These are phyloP conservation scores for Odontophorus gujanensis DNA, from an alignment of 2,113 vertebrate genomes.

Conservation along the genomic window DNA sequence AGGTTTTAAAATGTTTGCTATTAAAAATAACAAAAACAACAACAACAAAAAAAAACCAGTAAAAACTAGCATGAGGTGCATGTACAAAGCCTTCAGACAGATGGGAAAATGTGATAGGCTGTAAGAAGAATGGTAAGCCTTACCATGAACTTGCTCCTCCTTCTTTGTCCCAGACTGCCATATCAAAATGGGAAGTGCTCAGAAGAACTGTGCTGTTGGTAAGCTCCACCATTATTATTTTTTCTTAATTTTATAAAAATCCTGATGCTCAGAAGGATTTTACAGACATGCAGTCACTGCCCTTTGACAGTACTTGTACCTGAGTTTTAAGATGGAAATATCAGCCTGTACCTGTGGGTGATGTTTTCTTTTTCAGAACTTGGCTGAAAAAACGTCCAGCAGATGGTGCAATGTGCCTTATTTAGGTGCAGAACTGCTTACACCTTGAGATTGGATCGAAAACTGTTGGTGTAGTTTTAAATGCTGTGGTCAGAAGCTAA, in stretches of 20 bases:
- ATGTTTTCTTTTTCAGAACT: neutral
- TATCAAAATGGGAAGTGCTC: neutral
- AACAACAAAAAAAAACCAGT: too few species aligned
- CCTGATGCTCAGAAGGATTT: neutral
- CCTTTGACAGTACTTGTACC: neutral
- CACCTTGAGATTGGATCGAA: neutral
- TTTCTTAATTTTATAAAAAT: too few species aligned
- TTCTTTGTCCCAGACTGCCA: neutral
- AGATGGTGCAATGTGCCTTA: slow-evolving; percentile 76
- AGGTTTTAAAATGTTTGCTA: neutral
- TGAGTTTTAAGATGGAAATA: neutral
- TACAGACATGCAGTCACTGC: too few species aligned
- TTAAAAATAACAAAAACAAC: too few species aligned
- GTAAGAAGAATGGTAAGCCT: neutral
- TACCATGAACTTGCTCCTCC: neutral
- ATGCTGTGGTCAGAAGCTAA: neutral
- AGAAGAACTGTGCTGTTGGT: neutral
- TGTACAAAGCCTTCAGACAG: neutral
- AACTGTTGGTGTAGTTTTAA: neutral
- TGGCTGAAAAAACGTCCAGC: slow-evolving; percentile 31
- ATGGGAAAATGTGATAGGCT: neutral
- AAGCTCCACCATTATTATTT: neutral
- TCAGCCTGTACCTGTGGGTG: neutral
- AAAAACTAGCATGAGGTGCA: neutral
- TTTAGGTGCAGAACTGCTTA: neutral